Conservation (phyloP, 2,113 vertebrate species). For the Strigops habroptila region DNA sequence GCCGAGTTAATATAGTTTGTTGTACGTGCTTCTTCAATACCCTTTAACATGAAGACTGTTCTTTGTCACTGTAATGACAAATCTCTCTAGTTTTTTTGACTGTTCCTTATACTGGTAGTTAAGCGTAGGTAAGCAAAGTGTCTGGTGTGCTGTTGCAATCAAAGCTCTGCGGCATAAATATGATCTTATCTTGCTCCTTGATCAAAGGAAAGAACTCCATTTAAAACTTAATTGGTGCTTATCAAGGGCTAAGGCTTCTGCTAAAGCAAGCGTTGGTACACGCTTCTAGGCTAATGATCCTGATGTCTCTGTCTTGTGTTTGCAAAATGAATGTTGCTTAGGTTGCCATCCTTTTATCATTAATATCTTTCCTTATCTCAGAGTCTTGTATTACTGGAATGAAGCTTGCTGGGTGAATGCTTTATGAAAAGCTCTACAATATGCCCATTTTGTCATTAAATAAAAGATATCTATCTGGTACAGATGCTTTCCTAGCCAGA, state of each 20-base stretch:
- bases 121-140: background rate
- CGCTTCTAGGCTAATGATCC: background rate
- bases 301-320: background rate
- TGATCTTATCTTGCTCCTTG: conserved; percentile 36
- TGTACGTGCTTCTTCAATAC: background rate
- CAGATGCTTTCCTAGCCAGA: background rate
- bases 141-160: conserved; percentile 1
- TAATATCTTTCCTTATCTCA: background rate
- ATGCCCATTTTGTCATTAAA: background rate
- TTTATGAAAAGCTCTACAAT: background rate
- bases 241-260: conserved; percentile 25
- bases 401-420: background rate
- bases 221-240: conserved; percentile 25
- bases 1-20: background rate
- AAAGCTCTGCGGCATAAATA: conserved; percentile 1
- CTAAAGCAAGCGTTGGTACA: conserved; percentile 38
- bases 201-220: conserved; percentile 48
- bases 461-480: background rate
- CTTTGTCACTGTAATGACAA: background rate
- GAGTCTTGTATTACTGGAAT: background rate
- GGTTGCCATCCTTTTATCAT: background rate
- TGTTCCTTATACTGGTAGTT: background rate
- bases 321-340: background rate
- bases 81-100: background rate
- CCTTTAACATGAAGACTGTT: background rate